Evolutionary conservation across 1,140 invertebrate species (phyloP).

Genomic region (Euglossa dilemma): DNA sequence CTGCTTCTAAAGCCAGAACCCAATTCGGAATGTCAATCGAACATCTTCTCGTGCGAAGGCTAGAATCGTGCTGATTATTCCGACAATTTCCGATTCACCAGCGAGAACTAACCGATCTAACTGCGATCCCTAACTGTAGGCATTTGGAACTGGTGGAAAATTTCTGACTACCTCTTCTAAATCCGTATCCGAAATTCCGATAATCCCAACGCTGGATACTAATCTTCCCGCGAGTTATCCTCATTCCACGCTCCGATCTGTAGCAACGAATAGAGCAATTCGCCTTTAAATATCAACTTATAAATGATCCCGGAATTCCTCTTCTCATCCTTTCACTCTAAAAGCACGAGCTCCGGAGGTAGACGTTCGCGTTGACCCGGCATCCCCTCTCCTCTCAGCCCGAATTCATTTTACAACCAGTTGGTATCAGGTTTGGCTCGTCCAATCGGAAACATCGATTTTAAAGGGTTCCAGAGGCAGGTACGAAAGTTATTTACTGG

Average conservation of each 20-base stretch:
- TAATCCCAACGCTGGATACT: no score
- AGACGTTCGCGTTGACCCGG: background rate
- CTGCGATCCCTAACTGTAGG: no score
- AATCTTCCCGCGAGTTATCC: no score
- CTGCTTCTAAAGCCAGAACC: no score
- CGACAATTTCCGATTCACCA: background rate
- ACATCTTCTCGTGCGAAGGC: no score
- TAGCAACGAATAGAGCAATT: background rate
- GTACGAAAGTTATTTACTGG: background rate
- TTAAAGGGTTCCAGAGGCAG: background rate
- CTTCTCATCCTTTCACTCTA: background rate
- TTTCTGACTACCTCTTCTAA: no score
- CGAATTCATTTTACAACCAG: background rate
- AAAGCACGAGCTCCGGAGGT: background rate
- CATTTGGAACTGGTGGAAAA: no score
- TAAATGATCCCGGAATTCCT: conserved; percentile 15
- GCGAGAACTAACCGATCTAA: background rate
- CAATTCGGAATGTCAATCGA: background rate
- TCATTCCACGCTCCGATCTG: no score
- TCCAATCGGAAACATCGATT: background rate
- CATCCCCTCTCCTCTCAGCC: background rate
- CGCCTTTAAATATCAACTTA: background rate
- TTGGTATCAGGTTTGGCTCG: background rate
- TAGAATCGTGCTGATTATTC: background rate
- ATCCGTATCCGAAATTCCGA: no score